Conservation (phyloP, 2,888 invertebrate species). For the Melanostoma mellinum region DNA sequence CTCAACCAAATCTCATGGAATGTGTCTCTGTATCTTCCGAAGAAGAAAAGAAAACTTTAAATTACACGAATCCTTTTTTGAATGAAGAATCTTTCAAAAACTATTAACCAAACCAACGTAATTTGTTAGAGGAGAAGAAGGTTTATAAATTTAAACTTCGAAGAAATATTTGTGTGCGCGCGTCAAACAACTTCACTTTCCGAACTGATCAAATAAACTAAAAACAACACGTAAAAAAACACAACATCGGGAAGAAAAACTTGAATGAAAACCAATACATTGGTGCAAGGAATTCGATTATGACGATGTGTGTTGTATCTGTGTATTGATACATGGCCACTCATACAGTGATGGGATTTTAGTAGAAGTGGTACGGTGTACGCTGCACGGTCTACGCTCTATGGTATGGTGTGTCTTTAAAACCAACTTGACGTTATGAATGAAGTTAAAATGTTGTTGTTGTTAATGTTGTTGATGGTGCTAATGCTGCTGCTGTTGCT, state of each 20-base stretch:
- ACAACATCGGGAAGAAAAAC: conserved; percentile 74
- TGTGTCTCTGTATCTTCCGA: conserved; percentile 48
- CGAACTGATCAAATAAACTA: conserved; percentile 81
- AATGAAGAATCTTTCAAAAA: background rate
- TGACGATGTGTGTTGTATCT: conserved; percentile 56
- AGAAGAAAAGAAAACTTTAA: too few species aligned
- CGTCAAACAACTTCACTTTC: conserved; percentile 80
- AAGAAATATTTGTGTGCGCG: conserved; percentile 42
- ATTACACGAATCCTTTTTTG: too few species aligned
- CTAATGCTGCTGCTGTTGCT: conserved; percentile 22
- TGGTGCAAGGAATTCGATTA: conserved; percentile 60
- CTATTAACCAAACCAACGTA: conserved; percentile 17
- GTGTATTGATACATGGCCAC: conserved; percentile 56
- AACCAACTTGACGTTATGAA: conserved; percentile 73
- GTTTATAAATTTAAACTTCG: conserved; percentile 15
- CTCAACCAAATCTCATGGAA: conserved; percentile 39
- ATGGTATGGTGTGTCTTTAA: conserved; percentile 27
- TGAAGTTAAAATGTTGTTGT: conserved; percentile 71
- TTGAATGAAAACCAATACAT: conserved; percentile 78
- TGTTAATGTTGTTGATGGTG: conserved; percentile 48
- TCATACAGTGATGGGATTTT: conserved; percentile 64
- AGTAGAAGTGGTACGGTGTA: conserved; percentile 56
- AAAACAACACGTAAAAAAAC: conserved; percentile 73
- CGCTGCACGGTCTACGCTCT: background rate
- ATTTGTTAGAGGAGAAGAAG: background rate